Percentiles rank a stretch among this genome's conserved stretches.
Evolutionary conservation across 2,888 invertebrate species (phyloP).

Genomic region (Drosophila infuscata): DNA sequence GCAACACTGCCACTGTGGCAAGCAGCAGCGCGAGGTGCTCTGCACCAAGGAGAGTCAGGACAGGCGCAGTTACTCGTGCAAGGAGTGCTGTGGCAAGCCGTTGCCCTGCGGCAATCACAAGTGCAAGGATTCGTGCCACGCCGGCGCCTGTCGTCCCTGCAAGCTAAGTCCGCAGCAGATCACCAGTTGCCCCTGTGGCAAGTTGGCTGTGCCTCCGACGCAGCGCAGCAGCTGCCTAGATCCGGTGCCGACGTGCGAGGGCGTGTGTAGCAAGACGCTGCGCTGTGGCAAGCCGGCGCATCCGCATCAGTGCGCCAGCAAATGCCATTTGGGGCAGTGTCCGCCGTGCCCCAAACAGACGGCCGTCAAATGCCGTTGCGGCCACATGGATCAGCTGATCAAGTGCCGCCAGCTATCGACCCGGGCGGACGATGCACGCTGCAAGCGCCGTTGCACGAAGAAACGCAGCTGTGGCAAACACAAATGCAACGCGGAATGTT

Average conservation of each 20-base stretch:
- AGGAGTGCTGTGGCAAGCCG: slow-evolving; percentile 87
- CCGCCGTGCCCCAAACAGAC: slow-evolving; percentile 92
- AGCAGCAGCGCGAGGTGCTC: slow-evolving; percentile 87
- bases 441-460: slow-evolving; percentile 96
- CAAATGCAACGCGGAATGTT: slow-evolving; percentile 95
- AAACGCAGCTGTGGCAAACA: slow-evolving; percentile 94
- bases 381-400: slow-evolving; percentile 92
- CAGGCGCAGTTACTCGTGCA: slow-evolving; percentile 87
- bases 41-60: slow-evolving; percentile 87
- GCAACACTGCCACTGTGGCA: slow-evolving; percentile 91
- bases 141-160: slow-evolving; percentile 89
- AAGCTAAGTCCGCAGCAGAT: slow-evolving; percentile 87
- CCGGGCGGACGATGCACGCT: slow-evolving; percentile 90
- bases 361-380: slow-evolving; percentile 93
- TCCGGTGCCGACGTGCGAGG: slow-evolving; percentile 92
- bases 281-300: slow-evolving; percentile 88
- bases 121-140: slow-evolving; percentile 89
- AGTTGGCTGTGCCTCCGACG: slow-evolving; percentile 85
- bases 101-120: slow-evolving; percentile 90
- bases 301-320: slow-evolving; percentile 88
- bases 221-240: slow-evolving; percentile 91
- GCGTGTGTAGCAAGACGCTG: slow-evolving; percentile 88
- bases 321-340: slow-evolving; percentile 90
- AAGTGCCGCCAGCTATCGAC: slow-evolving; percentile 90
- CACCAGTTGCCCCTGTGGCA: slow-evolving; percentile 91